Base-by-base conservation (phyloP, 2,888 invertebrate genomes). In the Spodoptera exigua region DNA sequence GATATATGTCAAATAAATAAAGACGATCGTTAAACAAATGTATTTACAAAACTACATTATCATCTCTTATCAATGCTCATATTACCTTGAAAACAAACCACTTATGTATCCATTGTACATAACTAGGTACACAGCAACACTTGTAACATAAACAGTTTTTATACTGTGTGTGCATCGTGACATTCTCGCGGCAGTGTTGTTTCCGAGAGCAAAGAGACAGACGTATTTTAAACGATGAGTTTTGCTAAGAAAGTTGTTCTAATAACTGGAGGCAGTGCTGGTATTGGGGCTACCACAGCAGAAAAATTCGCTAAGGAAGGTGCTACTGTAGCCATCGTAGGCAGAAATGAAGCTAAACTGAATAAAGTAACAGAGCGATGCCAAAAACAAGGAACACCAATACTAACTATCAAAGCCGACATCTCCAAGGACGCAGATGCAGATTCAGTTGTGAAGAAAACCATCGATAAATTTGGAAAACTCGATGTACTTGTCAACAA, bases 251-350 rank as follows among this genome's bases (percentile, higher is more conserved):
- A 87, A 82, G 84, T 87, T 0, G 85, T 86, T 2, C 53, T 89
- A 3, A 74, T 89, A 2, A 87, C 85, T 0, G 88, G 88, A 1
- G 83, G 80, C 0, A 85, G 87, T 58, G 81, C 85, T 0, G 87
- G 89, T 0, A 88, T 89, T 2, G 89, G 89, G 9, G 87, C 86
- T 0, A 69, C 85, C 1, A 79, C 82, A 9, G 88, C 87, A 0
- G 58, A 83, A 10, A 13, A 59, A 0, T 86, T 88, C 16, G 76
- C 84, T 27, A 83, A 80, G 59, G 82, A 88, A 72, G 84, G 84
- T 2, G 89, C 87, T 2, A 45, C 73, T 2, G 76, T 89, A 0
- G 82, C 69, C 0, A 74, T 89, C 12, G 80, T 86, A 0, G 86
- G 81, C 32, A 82, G 88, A 69, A 87, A 88, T 39, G 80, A 84